These are phyloP conservation scores for Zaprionus africanus DNA, from an alignment of 1,140 invertebrate genomes.

Conservation along the genomic window DNA sequence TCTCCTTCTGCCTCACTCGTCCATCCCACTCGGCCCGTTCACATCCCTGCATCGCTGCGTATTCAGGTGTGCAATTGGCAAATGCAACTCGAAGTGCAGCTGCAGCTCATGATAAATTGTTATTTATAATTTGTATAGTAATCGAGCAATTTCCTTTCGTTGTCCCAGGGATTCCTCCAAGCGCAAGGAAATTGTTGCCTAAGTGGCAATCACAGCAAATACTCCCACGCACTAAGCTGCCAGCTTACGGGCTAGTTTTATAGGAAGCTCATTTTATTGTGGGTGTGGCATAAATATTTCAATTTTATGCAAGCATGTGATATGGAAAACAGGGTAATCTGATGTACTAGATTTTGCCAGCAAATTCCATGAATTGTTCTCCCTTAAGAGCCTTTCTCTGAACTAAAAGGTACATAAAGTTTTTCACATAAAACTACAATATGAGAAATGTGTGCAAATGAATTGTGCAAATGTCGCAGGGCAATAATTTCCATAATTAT, in stretches of 20 bases:
- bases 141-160: conserved; percentile 47
- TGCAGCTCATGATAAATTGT: conserved; percentile 72
- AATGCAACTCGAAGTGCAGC: conserved; percentile 66
- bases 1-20: not conserved
- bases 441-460: too few species aligned
- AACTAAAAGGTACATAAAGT: too few species aligned
- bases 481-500: too few species aligned
- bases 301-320: not conserved
- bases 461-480: too few species aligned
- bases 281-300: too few species aligned
- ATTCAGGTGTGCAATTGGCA: conserved; percentile 79
- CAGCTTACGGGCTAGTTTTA: not conserved
- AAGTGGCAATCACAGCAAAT: conserved; percentile 48
- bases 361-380: too few species aligned
- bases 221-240: not conserved
- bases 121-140: conserved; percentile 80
- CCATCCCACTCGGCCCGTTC: not conserved
- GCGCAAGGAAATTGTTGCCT: conserved; percentile 29
- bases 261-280: too few species aligned
- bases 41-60: conserved; percentile 25
- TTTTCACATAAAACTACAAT: too few species aligned
- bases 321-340: too few species aligned
- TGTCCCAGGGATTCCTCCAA: conserved; percentile 23
- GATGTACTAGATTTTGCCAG: too few species aligned
- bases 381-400: too few species aligned